These are phyloP conservation scores for Tragelaphus imberbis DNA, from an alignment of 2,113 vertebrate species.

Conservation along the genomic window DNA sequence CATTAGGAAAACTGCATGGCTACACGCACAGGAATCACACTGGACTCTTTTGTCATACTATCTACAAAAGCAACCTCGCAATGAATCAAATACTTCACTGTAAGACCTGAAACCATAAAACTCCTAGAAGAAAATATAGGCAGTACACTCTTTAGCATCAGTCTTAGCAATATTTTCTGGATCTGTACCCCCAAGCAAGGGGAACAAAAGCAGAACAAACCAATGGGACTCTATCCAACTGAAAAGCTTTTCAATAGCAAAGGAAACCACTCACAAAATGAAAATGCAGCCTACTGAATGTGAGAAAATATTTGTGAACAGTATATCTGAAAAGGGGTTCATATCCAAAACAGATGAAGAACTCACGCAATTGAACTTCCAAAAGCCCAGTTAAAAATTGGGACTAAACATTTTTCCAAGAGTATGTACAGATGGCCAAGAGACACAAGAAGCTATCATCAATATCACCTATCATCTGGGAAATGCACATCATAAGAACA, in stretches of 20 bases:
- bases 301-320: not conserved
- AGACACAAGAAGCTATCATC: not conserved
- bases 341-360: not conserved
- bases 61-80: not conserved
- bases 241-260: not conserved
- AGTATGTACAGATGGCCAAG: not conserved
- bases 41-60: not conserved
- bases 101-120: not conserved
- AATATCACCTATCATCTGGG: not conserved
- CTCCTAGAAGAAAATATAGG: not conserved
- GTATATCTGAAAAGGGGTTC: not conserved
- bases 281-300: not conserved
- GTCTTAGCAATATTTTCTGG: not conserved
- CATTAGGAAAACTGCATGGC: not conserved
- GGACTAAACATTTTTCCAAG: not conserved
- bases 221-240: not conserved
- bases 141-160: not conserved
- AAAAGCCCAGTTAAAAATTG: not conserved
- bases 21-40: not conserved
- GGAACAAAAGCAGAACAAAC: not conserved
- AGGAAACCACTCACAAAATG: not conserved
- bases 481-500: not conserved
- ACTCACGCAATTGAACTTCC: not conserved
- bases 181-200: not conserved
- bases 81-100: not conserved